Conservation (phyloP, 2,888 invertebrate genomes). For the Operophtera brumata region DNA sequence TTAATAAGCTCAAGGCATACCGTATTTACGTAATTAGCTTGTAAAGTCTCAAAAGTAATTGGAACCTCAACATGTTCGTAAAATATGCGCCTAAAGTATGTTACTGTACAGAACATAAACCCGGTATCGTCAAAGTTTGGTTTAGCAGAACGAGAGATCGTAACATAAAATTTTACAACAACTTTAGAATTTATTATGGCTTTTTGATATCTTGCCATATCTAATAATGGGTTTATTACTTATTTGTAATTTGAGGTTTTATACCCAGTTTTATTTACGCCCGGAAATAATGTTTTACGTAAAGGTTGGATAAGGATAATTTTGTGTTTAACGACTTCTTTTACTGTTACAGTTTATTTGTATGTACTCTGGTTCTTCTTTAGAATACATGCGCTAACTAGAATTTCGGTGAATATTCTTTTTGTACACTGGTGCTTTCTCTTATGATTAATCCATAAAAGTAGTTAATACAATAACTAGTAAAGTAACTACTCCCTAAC, state of each 20-base stretch:
- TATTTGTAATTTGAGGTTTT: conserved; percentile 62
- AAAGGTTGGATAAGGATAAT: conserved; percentile 31
- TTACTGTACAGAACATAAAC: conserved; percentile 43
- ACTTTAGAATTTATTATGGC: conserved; percentile 71
- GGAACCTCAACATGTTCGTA: neutral
- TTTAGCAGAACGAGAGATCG: conserved; percentile 63
- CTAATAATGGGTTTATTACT: conserved; percentile 70
- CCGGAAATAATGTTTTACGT: conserved; percentile 28
- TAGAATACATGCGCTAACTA: neutral
- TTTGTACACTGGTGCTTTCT: too few relatives aligned
- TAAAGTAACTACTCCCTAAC: too few relatives aligned
- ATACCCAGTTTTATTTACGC: conserved; percentile 45
- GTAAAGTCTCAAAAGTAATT: neutral
- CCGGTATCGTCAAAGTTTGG: conserved; percentile 63
- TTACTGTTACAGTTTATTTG: conserved; percentile 7
- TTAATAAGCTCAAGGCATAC: too few relatives aligned
- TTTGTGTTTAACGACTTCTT: conserved; percentile 19
- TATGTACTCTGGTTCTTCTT: neutral
- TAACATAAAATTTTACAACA: conserved; percentile 77
- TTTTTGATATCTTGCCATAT: conserved; percentile 72
- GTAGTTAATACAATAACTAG: too few relatives aligned
- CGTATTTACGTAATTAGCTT: neutral
- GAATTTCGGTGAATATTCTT: neutral
- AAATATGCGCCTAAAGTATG: neutral
- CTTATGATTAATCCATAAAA: too few relatives aligned